Percentiles rank a stretch among this genome's conserved stretches.
Conservation (phyloP, 2,888 invertebrate genomes). For the Drosophila nigritarsus region DNA sequence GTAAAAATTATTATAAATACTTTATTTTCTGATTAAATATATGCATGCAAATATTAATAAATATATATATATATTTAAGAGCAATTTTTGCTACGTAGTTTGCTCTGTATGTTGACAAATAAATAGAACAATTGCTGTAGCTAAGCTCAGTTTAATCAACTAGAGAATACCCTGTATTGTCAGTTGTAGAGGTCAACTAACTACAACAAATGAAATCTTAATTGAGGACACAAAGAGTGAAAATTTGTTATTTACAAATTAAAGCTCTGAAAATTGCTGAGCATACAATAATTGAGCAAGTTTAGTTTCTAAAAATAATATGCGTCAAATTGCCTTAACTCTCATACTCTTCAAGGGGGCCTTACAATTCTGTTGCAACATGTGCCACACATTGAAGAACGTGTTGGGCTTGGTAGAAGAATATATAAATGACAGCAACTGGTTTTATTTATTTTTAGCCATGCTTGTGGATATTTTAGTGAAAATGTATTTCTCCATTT, state of each 20-base stretch:
- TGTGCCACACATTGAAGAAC: background rate
- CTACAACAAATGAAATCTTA: background rate
- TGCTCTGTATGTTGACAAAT: background rate
- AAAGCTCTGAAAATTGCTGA: background rate
- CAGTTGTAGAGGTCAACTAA: background rate
- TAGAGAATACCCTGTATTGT: background rate
- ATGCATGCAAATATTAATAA: conserved; percentile 1
- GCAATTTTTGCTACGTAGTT: background rate
- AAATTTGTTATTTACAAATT: conserved; percentile 4
- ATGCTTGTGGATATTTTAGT: background rate
- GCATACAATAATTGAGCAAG: background rate
- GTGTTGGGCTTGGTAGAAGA: background rate
- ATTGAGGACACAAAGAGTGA: background rate
- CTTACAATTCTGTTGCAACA: background rate
- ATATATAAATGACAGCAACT: background rate
- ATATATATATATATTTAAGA: conserved; percentile 6
- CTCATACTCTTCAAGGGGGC: background rate
- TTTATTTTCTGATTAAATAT: conserved; percentile 28
- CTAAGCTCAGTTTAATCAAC: background rate
- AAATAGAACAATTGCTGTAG: background rate
- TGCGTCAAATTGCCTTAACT: conserved; percentile 2
- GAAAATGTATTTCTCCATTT: background rate
- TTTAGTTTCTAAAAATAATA: conserved; percentile 10
- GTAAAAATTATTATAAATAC: background rate
- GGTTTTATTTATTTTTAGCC: background rate